These are phyloP conservation scores for Actinernus sp. DNA, from an alignment of 92 coral and sea anemone species.

Conservation along the genomic window DNA sequence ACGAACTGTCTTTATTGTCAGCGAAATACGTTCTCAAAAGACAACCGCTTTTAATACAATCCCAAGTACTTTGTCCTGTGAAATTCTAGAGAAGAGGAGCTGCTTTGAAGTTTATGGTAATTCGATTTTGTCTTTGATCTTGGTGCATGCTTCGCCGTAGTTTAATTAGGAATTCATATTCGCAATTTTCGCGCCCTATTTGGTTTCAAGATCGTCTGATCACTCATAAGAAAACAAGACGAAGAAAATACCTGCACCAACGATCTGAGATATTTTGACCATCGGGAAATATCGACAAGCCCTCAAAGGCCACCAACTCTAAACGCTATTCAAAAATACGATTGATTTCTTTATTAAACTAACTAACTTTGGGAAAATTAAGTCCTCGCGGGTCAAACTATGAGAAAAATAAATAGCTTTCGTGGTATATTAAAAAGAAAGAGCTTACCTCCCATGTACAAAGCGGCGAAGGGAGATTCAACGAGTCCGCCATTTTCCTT, in stretches of 20 bases:
- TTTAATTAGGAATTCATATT: slow-evolving; percentile 10
- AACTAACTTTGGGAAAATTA: slow-evolving; percentile 22
- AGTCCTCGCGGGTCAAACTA: not conserved
- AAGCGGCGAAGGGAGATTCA: not conserved
- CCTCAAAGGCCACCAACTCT: too few relatives aligned
- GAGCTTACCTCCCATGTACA: slow-evolving; percentile 17
- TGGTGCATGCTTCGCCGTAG: slow-evolving; percentile 14
- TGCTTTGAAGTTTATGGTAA: not conserved
- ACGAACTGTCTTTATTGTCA: too few relatives aligned
- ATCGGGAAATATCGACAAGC: too few relatives aligned
- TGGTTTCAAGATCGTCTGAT: too few relatives aligned
- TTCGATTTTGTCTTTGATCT: slow-evolving; percentile 1
- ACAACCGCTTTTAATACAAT: too few relatives aligned
- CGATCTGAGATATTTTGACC: too few relatives aligned
- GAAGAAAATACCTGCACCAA: too few relatives aligned
- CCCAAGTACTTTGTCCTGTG: too few relatives aligned
- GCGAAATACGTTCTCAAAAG: too few relatives aligned
- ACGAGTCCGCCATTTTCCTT: slow-evolving; percentile 16
- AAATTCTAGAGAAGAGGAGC: not conserved
- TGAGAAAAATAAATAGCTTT: not conserved
- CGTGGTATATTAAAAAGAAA: not conserved
- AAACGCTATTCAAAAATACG: slow-evolving; percentile 1
- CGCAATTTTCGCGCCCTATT: slow-evolving; percentile 5
- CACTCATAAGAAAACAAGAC: too few relatives aligned
- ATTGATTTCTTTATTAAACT: slow-evolving; percentile 23